Evolutionary conservation across 2,113 vertebrate genomes (phyloP).

Genomic region (Cettia cetti): DNA sequence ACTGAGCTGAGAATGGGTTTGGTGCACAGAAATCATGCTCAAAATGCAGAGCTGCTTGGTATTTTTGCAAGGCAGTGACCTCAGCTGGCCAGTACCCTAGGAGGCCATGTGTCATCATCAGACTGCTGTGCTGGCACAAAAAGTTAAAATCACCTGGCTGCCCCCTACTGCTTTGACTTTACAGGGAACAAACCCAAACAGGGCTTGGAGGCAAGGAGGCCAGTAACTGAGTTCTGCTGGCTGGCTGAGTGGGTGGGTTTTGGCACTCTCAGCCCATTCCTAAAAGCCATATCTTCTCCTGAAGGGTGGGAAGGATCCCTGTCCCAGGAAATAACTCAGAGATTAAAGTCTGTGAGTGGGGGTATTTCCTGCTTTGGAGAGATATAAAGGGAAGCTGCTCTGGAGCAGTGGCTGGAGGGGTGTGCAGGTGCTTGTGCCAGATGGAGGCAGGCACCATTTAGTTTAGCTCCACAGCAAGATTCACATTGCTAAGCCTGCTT

Average conservation of each 20-base stretch:
- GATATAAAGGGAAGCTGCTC: background rate
- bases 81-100: background rate
- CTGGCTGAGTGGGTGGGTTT: slow-evolving; percentile 9
- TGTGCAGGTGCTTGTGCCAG: background rate
- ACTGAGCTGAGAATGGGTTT: background rate
- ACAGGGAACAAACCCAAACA: background rate
- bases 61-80: background rate
- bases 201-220: background rate
- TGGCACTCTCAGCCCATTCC: background rate
- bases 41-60: background rate
- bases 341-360: accelerated
- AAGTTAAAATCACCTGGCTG: background rate
- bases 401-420: background rate
- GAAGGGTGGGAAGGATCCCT: background rate
- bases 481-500: background rate
- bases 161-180: accelerated
- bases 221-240: background rate
- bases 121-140: background rate
- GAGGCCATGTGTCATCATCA: background rate
- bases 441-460: background rate
- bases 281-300: background rate
- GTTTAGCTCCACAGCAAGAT: background rate
- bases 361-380: background rate
- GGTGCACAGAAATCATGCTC: background rate
- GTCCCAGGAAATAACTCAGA: background rate